Base-by-base conservation (phyloP, 1,140 invertebrate genomes). In the Elysia chlorotica region DNA sequence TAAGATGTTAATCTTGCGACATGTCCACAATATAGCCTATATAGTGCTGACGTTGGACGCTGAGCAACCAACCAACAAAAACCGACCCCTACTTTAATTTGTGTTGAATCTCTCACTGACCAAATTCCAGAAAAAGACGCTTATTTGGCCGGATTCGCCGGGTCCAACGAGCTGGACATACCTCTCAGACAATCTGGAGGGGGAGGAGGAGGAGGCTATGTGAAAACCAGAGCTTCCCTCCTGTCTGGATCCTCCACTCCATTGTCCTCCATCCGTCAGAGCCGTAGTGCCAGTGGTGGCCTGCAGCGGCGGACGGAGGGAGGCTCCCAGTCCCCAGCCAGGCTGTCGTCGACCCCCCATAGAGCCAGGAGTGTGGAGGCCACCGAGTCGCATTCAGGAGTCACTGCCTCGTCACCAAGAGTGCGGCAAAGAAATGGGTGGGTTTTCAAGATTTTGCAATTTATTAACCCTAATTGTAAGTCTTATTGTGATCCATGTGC, bases 161-260 rank as follows among this genome's bases (percentile, higher is more conserved):
- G 83, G 19, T 83, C 80, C 62, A 85, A 83, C 80, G 83, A 86
- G 54, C 71, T 85, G 23, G 83, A 85, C 61, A 81, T 83, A 33
- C 76, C 80, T 3, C 70, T 84, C 21, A 82, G 76, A 57, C n/a
- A n/a, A n/a, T n/a, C n/a, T n/a, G n/a, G n/a, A n/a, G n/a, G n/a
- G n/a, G n/a, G n/a, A n/a, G n/a, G n/a, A n/a, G n/a, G n/a, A n/a
- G 19, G 56, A 33, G 76, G 79, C 31, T 79, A 79, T 36, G 59
- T 62, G 1, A 76, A 72, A 38, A 54, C 67, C 21, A 25, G 69
- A 25, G 38, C 31, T 28, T 5, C 30, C 62, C 10, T 48, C n/a
- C 35, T 56, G 14, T 37, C 63, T 41, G 19, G 10, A 69, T 35
- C 19, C 57, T n/a, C n/a, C n/a, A n/a, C n/a, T n/a, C n/a, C n/a